Conservation (phyloP, 1,140 invertebrate species). For the Ostrea edulis region DNA sequence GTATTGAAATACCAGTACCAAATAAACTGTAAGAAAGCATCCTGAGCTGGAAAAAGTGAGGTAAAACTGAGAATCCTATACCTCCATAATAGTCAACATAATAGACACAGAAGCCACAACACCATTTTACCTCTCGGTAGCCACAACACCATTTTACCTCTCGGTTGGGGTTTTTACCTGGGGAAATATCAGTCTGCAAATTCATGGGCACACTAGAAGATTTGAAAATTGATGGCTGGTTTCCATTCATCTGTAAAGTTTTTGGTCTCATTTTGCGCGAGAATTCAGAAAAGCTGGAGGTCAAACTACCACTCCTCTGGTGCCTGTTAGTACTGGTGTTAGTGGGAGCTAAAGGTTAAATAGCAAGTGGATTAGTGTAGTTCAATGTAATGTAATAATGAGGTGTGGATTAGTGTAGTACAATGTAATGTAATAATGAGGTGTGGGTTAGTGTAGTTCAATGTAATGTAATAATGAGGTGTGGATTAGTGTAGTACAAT, state of each 20-base stretch:
- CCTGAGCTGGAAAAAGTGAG: too few relatives aligned
- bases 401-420: too few relatives aligned
- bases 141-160: background rate
- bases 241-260: conserved; percentile 63
- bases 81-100: too few relatives aligned
- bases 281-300: conserved; percentile 60
- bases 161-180: conserved; percentile 66
- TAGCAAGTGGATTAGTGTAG: background rate
- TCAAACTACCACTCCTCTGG: conserved; percentile 22
- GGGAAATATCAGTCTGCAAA: conserved; percentile 77
- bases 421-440: too few relatives aligned
- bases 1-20: too few relatives aligned
- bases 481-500: too few relatives aligned
- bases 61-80: too few relatives aligned
- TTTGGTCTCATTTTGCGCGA: conserved; percentile 71
- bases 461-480: too few relatives aligned
- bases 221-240: conserved; percentile 71
- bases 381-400: background rate
- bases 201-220: conserved; percentile 78
- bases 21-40: too few relatives aligned
- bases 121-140: too few relatives aligned
- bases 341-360: conserved; percentile 24
- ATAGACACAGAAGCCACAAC: too few relatives aligned
- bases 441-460: too few relatives aligned
- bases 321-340: conserved; percentile 58